Conservation (phyloP, 1,140 invertebrate species). For the Bombus superbus region DNA sequence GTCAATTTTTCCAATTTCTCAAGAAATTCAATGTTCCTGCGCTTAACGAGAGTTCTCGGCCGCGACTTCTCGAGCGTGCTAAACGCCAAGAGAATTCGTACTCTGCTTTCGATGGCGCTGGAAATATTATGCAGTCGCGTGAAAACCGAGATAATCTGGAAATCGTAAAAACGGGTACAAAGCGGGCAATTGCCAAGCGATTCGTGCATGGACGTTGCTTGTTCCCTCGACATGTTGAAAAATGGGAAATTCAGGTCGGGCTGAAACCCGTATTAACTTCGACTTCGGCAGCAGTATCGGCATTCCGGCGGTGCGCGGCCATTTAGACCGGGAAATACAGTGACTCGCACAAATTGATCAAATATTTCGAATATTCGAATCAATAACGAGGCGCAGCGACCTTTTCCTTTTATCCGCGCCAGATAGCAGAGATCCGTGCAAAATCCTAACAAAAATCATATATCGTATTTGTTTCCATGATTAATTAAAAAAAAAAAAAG, state of each 20-base stretch:
- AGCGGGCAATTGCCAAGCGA: background rate
- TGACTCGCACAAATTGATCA: slow-evolving; percentile 1
- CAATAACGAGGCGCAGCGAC: background rate
- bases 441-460: too few species aligned
- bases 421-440: too few species aligned
- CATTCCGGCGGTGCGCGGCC: background rate
- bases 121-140: background rate
- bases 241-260: slow-evolving; percentile 2
- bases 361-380: background rate
- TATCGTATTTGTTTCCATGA: too few species aligned
- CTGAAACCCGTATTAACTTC: background rate
- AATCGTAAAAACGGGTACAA: background rate
- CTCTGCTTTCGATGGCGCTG: background rate
- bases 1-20: background rate
- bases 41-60: background rate
- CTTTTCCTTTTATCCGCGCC: background rate
- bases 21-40: background rate
- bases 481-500: too few species aligned
- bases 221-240: background rate
- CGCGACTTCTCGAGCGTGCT: background rate
- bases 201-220: too few species aligned
- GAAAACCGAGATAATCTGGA: background rate
- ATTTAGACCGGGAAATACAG: background rate
- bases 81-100: background rate
- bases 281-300: background rate